A percentile compares a stretch with the other conserved stretches of the same genome.
Conservation (phyloP, 2,113 vertebrate genomes). For the Mandrillus leucophaeus region DNA sequence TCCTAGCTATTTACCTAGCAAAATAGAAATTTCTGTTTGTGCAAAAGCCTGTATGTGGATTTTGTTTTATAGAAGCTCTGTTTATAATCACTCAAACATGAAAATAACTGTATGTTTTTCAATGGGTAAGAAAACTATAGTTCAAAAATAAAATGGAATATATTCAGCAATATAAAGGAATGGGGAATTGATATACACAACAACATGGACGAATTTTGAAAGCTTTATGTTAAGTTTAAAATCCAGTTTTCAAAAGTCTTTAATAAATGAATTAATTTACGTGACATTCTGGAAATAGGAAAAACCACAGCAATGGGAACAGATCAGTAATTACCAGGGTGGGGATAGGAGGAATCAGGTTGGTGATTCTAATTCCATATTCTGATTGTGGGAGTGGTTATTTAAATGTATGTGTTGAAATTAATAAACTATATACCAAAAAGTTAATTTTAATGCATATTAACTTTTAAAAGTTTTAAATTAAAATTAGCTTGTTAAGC, state of each 20-base stretch:
- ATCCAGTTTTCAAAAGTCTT: not conserved
- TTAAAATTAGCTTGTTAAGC: not conserved
- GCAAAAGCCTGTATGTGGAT: not conserved
- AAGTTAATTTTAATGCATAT: not conserved
- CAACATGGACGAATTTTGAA: not conserved
- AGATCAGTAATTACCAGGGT: not conserved
- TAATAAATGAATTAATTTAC: not conserved
- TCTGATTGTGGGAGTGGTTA: not conserved
- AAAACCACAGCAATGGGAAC: not conserved
- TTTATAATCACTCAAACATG: not conserved
- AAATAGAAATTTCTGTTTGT: not conserved
- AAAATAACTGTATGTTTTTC: not conserved
- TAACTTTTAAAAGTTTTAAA: not conserved
- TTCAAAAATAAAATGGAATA: not conserved
- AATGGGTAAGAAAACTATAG: not conserved
- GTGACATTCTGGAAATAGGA: not conserved
- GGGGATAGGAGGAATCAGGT: not conserved
- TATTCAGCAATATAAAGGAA: not conserved
- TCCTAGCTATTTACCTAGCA: not conserved
- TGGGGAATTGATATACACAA: not conserved
- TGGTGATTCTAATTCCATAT: not conserved
- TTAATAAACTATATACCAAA: not conserved
- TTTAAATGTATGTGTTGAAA: not conserved
- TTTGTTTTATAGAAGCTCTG: not conserved
- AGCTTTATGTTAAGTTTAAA: not conserved